Evolutionary conservation across 2,888 invertebrate genomes (phyloP), one percentile per base, ranked within the genome.

Genomic region (Muschampia plurimacula): DNA sequence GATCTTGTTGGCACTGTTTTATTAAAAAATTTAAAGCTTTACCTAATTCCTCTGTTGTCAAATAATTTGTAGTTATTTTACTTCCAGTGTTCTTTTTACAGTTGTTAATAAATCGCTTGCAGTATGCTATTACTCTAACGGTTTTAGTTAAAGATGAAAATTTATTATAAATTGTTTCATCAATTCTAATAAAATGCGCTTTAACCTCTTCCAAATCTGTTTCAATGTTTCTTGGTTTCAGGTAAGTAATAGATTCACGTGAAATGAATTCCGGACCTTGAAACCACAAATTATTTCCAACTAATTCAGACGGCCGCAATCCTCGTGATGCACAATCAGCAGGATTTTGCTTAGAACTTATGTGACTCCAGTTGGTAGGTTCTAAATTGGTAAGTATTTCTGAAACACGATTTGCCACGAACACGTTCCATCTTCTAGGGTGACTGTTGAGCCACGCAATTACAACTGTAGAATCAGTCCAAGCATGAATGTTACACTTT

Each of bases 141-240:
- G 67, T 67, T 67, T 57, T 67, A 5, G 41, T 57, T 41, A 67
- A 44, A 0, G 67, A 67, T 44, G 67, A 67, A 44, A 9, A 67
- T 44, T 67, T 67, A 7, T 67, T 22, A 22, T 22, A 57, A 4
- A 57, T 7, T 1, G 39, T 9, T 55, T 67, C 66, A 2, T 67
- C 41, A 6, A 55, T 1, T 6, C 5, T 55, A 7, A 7, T 15
- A n/a, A 36, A 55, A 66, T 67, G 55, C 1, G 55, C 39, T 1
- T 55, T 67, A 8, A 67, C 41, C 28, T 41, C 55, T 28, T 67
- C 67, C 12, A 67, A 12, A 2, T 67, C 57, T 8, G 67, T 57
- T 10, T 67, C 36, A n/a, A 57, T 15, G 1, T 41, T 12, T 4
- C 13, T 67, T 28, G 66, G 55, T 55, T 55, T 67, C 36, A 15